A percentile compares a stretch with the other conserved stretches of the same genome.
Evolutionary conservation across 2,888 invertebrate genomes (phyloP).

Genomic region (Silvanus unidentatus): DNA sequence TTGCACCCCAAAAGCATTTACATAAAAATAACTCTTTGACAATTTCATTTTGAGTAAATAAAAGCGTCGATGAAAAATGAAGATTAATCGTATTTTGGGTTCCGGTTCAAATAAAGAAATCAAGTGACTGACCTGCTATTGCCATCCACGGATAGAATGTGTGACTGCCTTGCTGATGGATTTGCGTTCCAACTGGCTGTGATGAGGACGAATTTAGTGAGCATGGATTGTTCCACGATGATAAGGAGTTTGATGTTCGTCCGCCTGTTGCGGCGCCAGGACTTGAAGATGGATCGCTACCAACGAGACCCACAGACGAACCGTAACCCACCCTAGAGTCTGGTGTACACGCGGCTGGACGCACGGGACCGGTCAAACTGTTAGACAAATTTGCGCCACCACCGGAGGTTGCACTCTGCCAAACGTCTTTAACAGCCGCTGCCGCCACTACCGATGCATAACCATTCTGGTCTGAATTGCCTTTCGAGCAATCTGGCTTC

Average conservation of each 20-base stretch:
- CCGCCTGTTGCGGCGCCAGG: slow-evolving; percentile 61
- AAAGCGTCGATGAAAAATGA: too few species aligned
- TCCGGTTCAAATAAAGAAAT: slow-evolving; percentile 9
- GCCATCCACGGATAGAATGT: slow-evolving; percentile 98
- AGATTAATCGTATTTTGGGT: slow-evolving; percentile 11
- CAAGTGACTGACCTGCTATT: slow-evolving; percentile 82
- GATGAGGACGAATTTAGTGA: slow-evolving; percentile 75
- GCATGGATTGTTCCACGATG: slow-evolving; percentile 86
- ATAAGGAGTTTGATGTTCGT: slow-evolving; percentile 52
- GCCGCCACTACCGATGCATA: slow-evolving; percentile 66
- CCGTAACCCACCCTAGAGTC: slow-evolving; percentile 77
- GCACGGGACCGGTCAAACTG: slow-evolving; percentile 59
- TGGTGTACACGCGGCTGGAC: slow-evolving; percentile 86
- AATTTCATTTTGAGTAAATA: background rate
- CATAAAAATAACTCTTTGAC: slow-evolving; percentile 25
- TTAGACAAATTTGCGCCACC: slow-evolving; percentile 59
- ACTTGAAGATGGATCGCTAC: slow-evolving; percentile 67
- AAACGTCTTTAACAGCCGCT: slow-evolving; percentile 57
- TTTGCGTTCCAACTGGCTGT: slow-evolving; percentile 71
- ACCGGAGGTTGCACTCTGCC: slow-evolving; percentile 64
- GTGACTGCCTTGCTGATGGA: slow-evolving; percentile 87
- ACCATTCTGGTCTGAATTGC: slow-evolving; percentile 54
- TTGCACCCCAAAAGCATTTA: slow-evolving; percentile 35
- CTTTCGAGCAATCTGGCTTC: slow-evolving; percentile 75
- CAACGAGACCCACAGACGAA: slow-evolving; percentile 63